Evolutionary conservation across 2,888 invertebrate species (phyloP), one percentile per base, ranked within the genome.

Genomic region (Lordiphosa fenestrarum): DNA sequence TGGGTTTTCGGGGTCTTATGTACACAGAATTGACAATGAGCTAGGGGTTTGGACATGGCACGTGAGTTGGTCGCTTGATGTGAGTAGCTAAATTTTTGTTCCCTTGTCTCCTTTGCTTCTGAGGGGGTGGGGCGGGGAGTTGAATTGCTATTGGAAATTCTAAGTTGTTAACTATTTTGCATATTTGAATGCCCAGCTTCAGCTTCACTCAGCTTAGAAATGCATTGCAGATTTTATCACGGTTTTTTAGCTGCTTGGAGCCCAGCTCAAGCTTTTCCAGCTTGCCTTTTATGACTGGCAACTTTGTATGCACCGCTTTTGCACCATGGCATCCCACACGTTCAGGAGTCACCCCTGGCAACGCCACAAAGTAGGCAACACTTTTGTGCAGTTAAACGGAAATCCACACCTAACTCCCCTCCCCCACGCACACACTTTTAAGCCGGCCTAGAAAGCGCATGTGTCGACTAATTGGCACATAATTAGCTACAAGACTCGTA

Each of bases 101-200:
- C 7, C 13, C 3, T 1, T 33, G 6, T n/a, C n/a, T 46, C 19
- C 12, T 21, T 25, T 42, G 12, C 23, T 37, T 6, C 36, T 38
- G 6, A 19, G 4, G 3, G 30, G 21, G 9, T 25, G 36, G 7
- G 19, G 4, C 0, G n/a, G 5, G 40, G 41, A 47, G 67, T 55
- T 40, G 66, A 77, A 71, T 71, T 71, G 66, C 66, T 69, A 74
- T 62, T 55, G 49, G 51, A 78, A 74, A 82, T 74, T 65, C 69
- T 74, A 55, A 66, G 58, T 66, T 69, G 71, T 76, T 65, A 69
- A 58, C 58, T 69, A 39, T 46, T 78, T 78, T 60, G 63, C 72
- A 82, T 82, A 23, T 23, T 23, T 23, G 23, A 5, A 4, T 23
- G 5, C 3, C 23, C 23, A n/a, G n/a, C n/a, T n/a, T n/a, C n/a